phyloP scores from a whole-genome alignment of 2,113 vertebrate species.

The Barnardius zonarius region DNA sequence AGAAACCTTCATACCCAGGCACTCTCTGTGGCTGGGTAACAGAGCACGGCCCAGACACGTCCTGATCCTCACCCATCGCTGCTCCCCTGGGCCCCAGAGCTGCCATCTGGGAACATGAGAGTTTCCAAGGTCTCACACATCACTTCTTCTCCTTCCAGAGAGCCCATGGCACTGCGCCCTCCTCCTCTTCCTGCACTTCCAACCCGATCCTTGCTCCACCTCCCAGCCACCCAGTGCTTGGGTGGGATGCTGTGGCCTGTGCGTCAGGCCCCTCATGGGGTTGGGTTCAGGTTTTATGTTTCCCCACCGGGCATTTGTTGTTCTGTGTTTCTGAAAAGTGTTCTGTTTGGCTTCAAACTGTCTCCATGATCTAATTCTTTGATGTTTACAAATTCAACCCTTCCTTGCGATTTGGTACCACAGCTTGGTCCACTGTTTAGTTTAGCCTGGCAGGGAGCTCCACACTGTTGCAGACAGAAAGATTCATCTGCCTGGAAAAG shows the following conservation, averaged over 20 bases:
- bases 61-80: neutral
- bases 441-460: neutral
- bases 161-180: accelerated
- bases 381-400: neutral
- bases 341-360: neutral
- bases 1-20: neutral
- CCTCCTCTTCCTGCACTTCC: neutral
- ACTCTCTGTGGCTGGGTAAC: accelerated
- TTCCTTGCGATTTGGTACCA: neutral
- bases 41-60: neutral
- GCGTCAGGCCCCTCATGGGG: neutral
- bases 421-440: neutral
- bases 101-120: neutral
- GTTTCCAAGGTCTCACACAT: neutral
- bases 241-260: neutral
- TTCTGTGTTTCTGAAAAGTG: neutral
- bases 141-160: neutral
- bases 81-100: neutral
- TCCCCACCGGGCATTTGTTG: neutral
- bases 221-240: neutral
- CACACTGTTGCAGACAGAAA: neutral
- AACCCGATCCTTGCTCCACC: accelerated
- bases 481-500: neutral
- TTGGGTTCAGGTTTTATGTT: neutral
- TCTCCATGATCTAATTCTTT: neutral